phyloP scores from a whole-genome alignment of 1,140 invertebrate genomes.

The Cepaea nemoralis region DNA sequence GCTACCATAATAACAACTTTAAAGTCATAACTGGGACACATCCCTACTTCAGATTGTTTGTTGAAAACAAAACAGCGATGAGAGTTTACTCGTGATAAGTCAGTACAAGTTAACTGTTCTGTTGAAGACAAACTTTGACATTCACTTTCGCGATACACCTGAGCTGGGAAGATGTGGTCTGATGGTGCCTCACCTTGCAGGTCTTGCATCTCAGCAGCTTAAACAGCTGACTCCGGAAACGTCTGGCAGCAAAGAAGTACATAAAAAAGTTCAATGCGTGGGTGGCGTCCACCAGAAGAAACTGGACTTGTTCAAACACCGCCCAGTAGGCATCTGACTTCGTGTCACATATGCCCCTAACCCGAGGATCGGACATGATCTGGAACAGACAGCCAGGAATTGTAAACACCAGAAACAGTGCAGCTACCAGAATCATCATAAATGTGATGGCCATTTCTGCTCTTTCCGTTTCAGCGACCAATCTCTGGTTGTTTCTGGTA shows the following conservation, averaged over 20 bases:
- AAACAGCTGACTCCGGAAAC: constrained; percentile 52
- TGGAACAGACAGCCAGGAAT: constrained; percentile 57
- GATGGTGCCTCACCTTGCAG: too few species aligned
- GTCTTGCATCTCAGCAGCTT: constrained; percentile 35
- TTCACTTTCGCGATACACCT: too few species aligned
- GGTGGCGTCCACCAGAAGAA: constrained; percentile 53
- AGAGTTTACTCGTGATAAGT: too few species aligned
- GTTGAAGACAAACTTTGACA: too few species aligned
- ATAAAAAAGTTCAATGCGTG: constrained; percentile 63
- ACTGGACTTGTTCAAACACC: constrained; percentile 47
- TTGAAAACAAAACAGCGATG: too few species aligned
- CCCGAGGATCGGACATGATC: constrained; percentile 35
- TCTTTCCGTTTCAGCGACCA: constrained; percentile 43
- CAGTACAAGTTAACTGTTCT: too few species aligned
- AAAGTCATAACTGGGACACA: too few species aligned
- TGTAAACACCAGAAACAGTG: constrained; percentile 54
- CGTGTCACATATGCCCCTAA: not conserved
- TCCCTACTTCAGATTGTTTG: too few species aligned
- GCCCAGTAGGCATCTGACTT: not conserved
- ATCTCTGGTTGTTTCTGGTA: constrained; percentile 27
- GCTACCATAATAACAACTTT: too few species aligned
- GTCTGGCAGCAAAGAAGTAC: constrained; percentile 56
- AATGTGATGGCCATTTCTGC: constrained; percentile 56
- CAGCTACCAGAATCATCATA: constrained; percentile 55
- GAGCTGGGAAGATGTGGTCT: too few species aligned